Percentiles rank a stretch among this genome's conserved stretches.
These are phyloP conservation scores for Phengaris arion DNA, from an alignment of 2,888 invertebrate genomes.

Conservation along the genomic window DNA sequence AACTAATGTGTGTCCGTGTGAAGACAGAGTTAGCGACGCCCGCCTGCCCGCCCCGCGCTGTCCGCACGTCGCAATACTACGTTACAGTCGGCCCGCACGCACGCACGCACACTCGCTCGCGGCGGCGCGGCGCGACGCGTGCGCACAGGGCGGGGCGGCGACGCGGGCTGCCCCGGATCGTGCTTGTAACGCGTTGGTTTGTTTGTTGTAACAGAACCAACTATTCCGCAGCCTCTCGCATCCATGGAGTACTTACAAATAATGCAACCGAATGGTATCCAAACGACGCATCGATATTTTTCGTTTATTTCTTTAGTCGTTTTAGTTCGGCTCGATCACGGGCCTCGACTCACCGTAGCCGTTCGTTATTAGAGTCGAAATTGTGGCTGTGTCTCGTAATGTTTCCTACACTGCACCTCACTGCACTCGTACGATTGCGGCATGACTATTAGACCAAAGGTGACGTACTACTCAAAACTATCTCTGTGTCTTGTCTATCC, in stretches of 20 bases:
- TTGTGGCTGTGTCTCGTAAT: constrained; percentile 75
- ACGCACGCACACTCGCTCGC: too few species aligned
- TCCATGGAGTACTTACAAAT: constrained; percentile 78
- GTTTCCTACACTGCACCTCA: constrained; percentile 53
- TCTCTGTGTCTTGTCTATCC: constrained; percentile 62
- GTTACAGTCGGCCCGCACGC: too few species aligned
- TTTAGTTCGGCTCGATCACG: constrained; percentile 48
- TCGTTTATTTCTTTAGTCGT: constrained; percentile 46
- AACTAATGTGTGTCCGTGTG: constrained; percentile 39
- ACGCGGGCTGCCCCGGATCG: constrained; percentile 41
- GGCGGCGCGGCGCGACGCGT: too few species aligned
- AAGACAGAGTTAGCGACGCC: constrained; percentile 33
- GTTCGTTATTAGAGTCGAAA: constrained; percentile 60
- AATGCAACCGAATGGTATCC: constrained; percentile 77
- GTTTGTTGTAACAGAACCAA: constrained; percentile 76
- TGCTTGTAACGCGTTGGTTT: constrained; percentile 73
- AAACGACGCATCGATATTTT: constrained; percentile 61
- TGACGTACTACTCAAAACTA: constrained; percentile 88
- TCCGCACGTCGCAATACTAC: not conserved
- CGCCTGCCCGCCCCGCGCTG: constrained; percentile 30
- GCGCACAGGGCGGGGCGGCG: constrained; percentile 34
- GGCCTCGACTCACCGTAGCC: constrained; percentile 54
- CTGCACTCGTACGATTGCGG: constrained; percentile 55
- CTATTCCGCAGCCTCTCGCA: constrained; percentile 76
- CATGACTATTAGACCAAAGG: constrained; percentile 75